Conservation (phyloP, 1,140 invertebrate genomes). For the Cyclargus thomasi region DNA sequence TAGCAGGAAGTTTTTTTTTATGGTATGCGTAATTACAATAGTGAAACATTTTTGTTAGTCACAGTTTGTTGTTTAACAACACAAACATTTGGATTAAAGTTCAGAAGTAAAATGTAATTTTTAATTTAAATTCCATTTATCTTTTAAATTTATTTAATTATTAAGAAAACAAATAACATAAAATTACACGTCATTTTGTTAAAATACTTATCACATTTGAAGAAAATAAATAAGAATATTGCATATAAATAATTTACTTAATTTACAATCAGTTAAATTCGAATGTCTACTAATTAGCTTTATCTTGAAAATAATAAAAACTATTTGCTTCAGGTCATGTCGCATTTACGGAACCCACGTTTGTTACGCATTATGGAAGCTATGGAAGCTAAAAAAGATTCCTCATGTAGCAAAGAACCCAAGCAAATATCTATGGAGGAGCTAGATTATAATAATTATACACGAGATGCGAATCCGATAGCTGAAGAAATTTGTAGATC, state of each 20-base stretch:
- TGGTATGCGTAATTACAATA: constrained; percentile 16
- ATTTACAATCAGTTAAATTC: no score
- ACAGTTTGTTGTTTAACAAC: constrained; percentile 13
- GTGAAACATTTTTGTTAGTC: constrained; percentile 12
- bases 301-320: constrained; percentile 15
- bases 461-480: constrained; percentile 15
- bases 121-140: constrained; percentile 17
- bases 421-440: constrained; percentile 16
- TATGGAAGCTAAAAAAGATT: constrained; percentile 15
- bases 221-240: no score
- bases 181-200: constrained; percentile 2
- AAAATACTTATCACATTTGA: no score
- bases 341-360: constrained; percentile 13
- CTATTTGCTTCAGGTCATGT: constrained; percentile 16
- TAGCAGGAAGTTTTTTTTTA: not conserved
- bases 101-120: constrained; percentile 13
- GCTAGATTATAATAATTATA: constrained; percentile 15
- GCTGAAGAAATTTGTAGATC: constrained; percentile 10
- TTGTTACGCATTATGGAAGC: constrained; percentile 15
- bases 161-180: not conserved
- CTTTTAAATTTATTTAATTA: constrained; percentile 8
- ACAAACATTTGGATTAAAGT: constrained; percentile 11
- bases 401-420: not conserved
- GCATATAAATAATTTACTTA: no score
- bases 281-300: no score